Conservation (phyloP, 2,797 vertebrate genomes). For the Neosilurus hyrtlii region DNA sequence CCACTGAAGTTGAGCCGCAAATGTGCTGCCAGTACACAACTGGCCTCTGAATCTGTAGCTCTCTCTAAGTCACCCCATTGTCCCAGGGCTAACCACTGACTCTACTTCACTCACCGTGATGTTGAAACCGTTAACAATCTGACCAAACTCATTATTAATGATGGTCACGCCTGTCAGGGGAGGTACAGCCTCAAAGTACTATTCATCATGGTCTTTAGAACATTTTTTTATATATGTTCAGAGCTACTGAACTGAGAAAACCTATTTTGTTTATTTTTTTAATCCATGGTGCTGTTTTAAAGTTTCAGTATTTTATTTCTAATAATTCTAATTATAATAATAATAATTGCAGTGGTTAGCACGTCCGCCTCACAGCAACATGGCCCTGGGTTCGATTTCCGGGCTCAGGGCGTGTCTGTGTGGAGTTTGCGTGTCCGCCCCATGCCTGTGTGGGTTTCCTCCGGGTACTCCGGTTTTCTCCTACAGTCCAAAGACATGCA, state of each 20-base stretch:
- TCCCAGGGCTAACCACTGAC: slow-evolving; percentile 41
- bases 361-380: too few species aligned
- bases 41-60: slow-evolving; percentile 16
- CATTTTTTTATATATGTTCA: background rate
- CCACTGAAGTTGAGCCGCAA: slow-evolving; percentile 40
- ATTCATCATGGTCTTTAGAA: slow-evolving; percentile 24
- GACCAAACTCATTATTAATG: slow-evolving; percentile 34
- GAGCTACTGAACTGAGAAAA: background rate
- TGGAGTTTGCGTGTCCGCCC: too few species aligned
- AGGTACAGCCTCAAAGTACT: background rate
- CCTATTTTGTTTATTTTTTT: slow-evolving; percentile 19
- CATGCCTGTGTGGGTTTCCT: too few species aligned
- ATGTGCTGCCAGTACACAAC: slow-evolving; percentile 22
- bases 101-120: slow-evolving; percentile 16
- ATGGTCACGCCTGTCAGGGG: slow-evolving; percentile 23
- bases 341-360: background rate
- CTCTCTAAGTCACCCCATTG: slow-evolving; percentile 38
- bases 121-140: slow-evolving; percentile 28
- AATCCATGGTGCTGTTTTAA: slow-evolving; percentile 7
- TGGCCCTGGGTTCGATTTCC: too few species aligned
- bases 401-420: too few species aligned
- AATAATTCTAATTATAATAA: background rate
- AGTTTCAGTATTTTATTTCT: slow-evolving; percentile 19
- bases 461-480: too few species aligned
- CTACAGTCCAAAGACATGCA: too few species aligned